A percentile compares a stretch with the other conserved stretches of the same genome.
Evolutionary conservation across 2,888 invertebrate genomes (phyloP).

Genomic region (Idaea dimidiata): DNA sequence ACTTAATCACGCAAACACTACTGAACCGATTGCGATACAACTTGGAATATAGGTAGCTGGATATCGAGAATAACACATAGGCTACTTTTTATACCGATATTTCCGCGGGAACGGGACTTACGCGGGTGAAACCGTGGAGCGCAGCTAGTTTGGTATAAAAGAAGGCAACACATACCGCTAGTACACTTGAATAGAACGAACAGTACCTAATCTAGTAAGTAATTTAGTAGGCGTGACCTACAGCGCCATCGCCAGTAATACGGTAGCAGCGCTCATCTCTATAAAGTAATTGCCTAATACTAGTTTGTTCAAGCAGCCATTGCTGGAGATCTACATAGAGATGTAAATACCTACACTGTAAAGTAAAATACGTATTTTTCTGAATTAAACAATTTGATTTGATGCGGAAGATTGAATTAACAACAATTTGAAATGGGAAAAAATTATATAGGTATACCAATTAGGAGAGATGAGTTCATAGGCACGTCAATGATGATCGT

Average conservation of each 20-base stretch:
- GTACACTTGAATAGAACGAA: neutral
- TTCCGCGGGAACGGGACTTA: too few species aligned
- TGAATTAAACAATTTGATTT: too few species aligned
- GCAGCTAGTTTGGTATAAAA: too few species aligned
- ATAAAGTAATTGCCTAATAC: slow-evolving; percentile 52
- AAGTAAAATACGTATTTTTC: too few species aligned
- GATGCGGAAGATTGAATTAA: neutral
- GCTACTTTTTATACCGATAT: too few species aligned
- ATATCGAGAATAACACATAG: too few species aligned
- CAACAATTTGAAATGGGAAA: neutral
- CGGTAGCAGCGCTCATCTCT: slow-evolving; percentile 53
- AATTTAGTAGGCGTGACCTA: slow-evolving; percentile 34
- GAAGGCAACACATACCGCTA: neutral
- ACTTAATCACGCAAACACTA: too few species aligned
- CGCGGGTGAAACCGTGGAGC: too few species aligned
- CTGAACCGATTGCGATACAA: too few species aligned
- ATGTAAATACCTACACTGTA: neutral
- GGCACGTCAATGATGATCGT: too few species aligned
- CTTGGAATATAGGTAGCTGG: too few species aligned
- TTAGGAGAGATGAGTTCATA: slow-evolving; percentile 10
- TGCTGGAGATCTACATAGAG: neutral
- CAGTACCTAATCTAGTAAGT: slow-evolving; percentile 9
- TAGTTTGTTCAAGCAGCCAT: neutral
- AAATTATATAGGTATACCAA: neutral
- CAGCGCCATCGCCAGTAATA: slow-evolving; percentile 35